These are phyloP conservation scores for Teinopalpus imperialis DNA, from an alignment of 2,888 invertebrate genomes.

Conservation along the genomic window DNA sequence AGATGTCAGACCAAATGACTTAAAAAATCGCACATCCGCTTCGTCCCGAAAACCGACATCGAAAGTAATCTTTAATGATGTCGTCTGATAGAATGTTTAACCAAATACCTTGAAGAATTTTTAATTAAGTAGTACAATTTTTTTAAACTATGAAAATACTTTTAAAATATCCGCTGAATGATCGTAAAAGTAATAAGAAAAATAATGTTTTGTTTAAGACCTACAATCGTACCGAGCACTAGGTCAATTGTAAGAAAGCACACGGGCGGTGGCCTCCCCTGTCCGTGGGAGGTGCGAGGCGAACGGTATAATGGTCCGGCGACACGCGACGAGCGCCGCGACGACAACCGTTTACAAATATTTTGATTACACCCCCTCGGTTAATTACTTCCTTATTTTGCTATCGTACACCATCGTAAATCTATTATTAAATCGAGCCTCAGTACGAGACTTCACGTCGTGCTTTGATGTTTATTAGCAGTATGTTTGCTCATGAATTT, in stretches of 20 bases:
- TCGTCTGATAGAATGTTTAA: too few relatives aligned
- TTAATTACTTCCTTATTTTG: slow-evolving; percentile 66
- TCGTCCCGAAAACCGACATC: too few relatives aligned
- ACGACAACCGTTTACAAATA: slow-evolving; percentile 72
- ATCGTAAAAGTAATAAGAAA: too few relatives aligned
- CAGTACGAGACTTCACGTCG: slow-evolving; percentile 12
- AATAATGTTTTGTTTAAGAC: too few relatives aligned
- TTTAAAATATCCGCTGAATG: too few relatives aligned
- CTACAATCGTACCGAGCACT: background rate
- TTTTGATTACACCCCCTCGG: slow-evolving; percentile 70
- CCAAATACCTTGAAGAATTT: too few relatives aligned
- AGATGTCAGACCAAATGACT: too few relatives aligned
- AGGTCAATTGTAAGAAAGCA: slow-evolving; percentile 27
- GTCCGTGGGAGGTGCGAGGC: slow-evolving; percentile 32
- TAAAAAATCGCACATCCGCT: too few relatives aligned
- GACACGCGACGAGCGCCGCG: slow-evolving; percentile 59
- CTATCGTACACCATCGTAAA: slow-evolving; percentile 48
- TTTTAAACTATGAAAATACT: too few relatives aligned
- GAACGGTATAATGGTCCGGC: slow-evolving; percentile 56
- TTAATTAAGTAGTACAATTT: too few relatives aligned
- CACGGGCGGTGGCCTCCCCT: slow-evolving; percentile 22
- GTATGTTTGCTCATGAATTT: slow-evolving; percentile 19
- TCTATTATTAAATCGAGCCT: slow-evolving; percentile 24
- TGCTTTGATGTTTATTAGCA: slow-evolving; percentile 22
- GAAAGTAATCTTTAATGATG: too few relatives aligned